A percentile compares a stretch with the other conserved stretches of the same genome.
Conservation (phyloP, 2,888 invertebrate species). For the Andricus curvator region DNA sequence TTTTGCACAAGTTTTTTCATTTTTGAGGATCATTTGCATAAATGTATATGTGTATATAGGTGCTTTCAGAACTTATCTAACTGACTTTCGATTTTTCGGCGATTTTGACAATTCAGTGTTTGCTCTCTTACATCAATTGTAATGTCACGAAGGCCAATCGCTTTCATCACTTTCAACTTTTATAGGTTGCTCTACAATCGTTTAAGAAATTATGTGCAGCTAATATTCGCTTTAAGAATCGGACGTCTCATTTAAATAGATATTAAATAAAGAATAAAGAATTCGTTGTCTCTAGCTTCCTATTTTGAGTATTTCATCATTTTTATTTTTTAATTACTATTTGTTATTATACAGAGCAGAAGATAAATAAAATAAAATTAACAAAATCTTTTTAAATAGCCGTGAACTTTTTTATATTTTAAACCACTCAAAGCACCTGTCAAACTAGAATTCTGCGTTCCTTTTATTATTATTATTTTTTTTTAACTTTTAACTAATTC, state of each 20-base stretch:
- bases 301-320: no score
- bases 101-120: not conserved
- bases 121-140: not conserved
- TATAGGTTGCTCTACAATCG: not conserved
- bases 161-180: not conserved
- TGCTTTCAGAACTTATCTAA: not conserved
- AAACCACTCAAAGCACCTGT: no score
- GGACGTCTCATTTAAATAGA: not conserved
- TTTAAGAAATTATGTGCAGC: not conserved
- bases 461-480: no score
- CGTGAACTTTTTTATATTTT: no score
- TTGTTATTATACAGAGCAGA: no score
- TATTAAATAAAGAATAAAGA: not conserved
- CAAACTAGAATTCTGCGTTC: no score
- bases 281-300: not conserved
- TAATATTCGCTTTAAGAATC: not conserved
- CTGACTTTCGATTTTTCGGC: not conserved
- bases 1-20: not conserved
- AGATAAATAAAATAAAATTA: no score
- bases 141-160: not conserved
- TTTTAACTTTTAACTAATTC: no score
- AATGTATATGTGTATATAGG: not conserved
- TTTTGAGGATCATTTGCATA: not conserved
- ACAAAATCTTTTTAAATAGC: no score
- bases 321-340: no score